Base-by-base conservation (phyloP, 2,797 vertebrate genomes). In the Allobates femoralis region DNA sequence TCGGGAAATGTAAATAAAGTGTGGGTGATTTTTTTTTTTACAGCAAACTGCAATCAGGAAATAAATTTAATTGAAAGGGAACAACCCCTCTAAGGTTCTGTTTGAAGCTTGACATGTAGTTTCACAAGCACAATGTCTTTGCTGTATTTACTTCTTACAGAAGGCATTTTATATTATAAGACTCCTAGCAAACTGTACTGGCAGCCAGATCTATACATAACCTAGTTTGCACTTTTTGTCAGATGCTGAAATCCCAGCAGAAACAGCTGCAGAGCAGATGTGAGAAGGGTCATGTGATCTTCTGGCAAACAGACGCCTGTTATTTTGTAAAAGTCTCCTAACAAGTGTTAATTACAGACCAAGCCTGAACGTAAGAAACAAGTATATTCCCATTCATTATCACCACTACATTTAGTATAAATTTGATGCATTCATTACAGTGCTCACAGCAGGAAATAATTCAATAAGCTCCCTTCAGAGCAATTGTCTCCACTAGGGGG, bases 221-320 rank as follows among this genome's bases (percentile, higher is more conserved):
- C 76, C 81, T 67, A 37, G 86, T 55, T 16, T 79, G 55, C 81
- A 73, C 76, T 87, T 56, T 79, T 73, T 30, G 56, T 66, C 11
- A 26, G 26, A 83, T 30, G 55, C 30, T 73, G 55, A 89, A 86
- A 87, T 62, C 84, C 55, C 74, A 73, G 55, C 62, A 62, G 28
- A 88, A 89, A 91, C 93, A 93, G 93, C 93, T 93, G 93, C 89
- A 90, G 76, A 92, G 89, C 93, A 93, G 91, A 92, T 91, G 93
- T 87, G 84, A 81, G 87, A 85, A 88, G 32, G 1, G 0, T 83
- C 89, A 90, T 0, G 0, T 87, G 90, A 85, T 41, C 0, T 1
- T 2, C 5, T 79, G 86, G 60, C 84, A 89, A 75, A 73, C 69
- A 8, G 41, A 75, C 66, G 83, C 71, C 81, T 41, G 66, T 75